phyloP scores from a whole-genome alignment of 53 echinoderm and acorn worm species.

The Pentamera pediparva region DNA sequence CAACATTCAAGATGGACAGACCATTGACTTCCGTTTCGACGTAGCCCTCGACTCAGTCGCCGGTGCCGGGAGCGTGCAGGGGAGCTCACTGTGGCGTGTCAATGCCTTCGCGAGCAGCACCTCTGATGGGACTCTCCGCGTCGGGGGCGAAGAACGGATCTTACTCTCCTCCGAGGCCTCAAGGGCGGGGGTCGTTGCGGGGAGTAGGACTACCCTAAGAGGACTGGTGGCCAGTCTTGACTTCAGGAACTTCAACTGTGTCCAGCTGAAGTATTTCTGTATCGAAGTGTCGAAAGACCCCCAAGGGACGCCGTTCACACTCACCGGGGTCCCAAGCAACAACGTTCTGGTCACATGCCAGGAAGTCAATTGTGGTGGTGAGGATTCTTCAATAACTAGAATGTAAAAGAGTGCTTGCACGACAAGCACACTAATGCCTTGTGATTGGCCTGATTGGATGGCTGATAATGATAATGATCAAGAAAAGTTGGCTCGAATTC shows the following conservation, averaged over 20 bases:
- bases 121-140: constrained; percentile 3
- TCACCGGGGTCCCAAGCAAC: constrained; percentile 48
- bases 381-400: too few species aligned
- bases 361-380: constrained; percentile 61
- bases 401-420: too few species aligned
- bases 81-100: constrained; percentile 42
- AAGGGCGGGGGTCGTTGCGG: constrained; percentile 34
- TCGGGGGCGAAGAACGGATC: neutral
- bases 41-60: constrained; percentile 47
- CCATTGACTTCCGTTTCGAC: constrained; percentile 51
- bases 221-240: constrained; percentile 33
- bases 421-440: too few species aligned
- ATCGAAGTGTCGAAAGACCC: constrained; percentile 47
- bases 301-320: constrained; percentile 50
- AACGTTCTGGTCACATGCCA: constrained; percentile 50
- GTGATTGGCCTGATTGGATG: too few species aligned
- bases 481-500: too few species aligned
- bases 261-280: constrained; percentile 64
- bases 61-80: constrained; percentile 61
- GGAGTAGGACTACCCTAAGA: constrained; percentile 32
- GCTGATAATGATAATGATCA: too few species aligned
- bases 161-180: constrained; percentile 1
- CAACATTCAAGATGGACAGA: constrained; percentile 46
- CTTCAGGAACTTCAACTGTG: constrained; percentile 40
- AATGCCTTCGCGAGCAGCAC: constrained; percentile 22